A percentile compares a stretch with the other conserved stretches of the same genome.
These are phyloP conservation scores for Brachionus asplanchnoidis DNA, from an alignment of 1,140 invertebrate genomes.

Conservation along the genomic window DNA sequence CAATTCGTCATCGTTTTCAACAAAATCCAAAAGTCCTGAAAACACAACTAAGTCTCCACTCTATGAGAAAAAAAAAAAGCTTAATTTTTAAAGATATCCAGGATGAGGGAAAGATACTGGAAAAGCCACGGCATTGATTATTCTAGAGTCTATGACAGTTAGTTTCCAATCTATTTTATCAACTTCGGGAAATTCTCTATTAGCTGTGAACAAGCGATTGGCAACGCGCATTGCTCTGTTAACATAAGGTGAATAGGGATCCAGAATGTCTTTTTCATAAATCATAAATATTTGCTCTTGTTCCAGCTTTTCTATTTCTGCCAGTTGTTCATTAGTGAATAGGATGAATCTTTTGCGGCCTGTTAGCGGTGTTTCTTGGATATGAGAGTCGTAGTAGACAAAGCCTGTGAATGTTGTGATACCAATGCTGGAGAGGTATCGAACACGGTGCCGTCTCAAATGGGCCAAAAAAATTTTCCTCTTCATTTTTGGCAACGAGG, in stretches of 20 bases:
- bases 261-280: constrained; percentile 52
- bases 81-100: background rate
- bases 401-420: background rate
- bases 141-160: constrained; percentile 56
- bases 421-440: background rate
- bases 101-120: constrained; percentile 52
- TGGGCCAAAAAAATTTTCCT: background rate
- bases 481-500: constrained; percentile 20
- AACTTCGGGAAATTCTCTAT: constrained; percentile 58
- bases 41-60: constrained; percentile 65
- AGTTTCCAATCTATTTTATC: constrained; percentile 59
- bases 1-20: constrained; percentile 63
- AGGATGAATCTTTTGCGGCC: constrained; percentile 60
- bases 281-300: constrained; percentile 49
- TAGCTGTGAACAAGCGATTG: constrained; percentile 56
- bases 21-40: constrained; percentile 61
- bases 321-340: constrained; percentile 59
- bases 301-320: constrained; percentile 54
- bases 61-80: constrained; percentile 50
- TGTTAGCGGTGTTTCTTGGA: constrained; percentile 60
- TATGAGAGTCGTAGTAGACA: constrained; percentile 58
- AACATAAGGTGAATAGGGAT: constrained; percentile 46
- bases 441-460: background rate
- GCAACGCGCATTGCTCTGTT: constrained; percentile 45
- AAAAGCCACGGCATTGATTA: constrained; percentile 61